Base-by-base conservation (phyloP, 2,113 vertebrate genomes). In the Oceanodroma tethys region DNA sequence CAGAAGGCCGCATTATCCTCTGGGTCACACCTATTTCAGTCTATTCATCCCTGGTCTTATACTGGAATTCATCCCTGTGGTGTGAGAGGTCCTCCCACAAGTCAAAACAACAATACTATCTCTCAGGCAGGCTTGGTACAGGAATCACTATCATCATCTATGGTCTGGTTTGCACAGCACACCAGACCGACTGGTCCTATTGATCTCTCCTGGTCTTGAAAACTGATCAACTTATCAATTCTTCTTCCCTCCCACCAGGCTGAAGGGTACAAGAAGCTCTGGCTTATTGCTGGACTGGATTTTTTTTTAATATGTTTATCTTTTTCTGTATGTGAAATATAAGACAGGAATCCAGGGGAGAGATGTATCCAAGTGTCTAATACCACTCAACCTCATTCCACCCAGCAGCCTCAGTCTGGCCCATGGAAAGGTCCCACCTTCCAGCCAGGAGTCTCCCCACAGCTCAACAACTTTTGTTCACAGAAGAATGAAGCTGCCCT, bases 1-100 rank as follows among this genome's bases (percentile, higher is more conserved):
- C 84, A 95, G 89, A 81, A 86, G 86, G 90, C 86, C 21, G 29
- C 59, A 90, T 96, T 97, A 95, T 96, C 93, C 72, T 93, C 81
- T 94, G 89, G 95, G 94, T 95, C 81, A 97, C 95, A 88, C 95
- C 96, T 97, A 78, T 75, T 81, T 91, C 59, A 59, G 36, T 38
- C 84, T 88, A 78, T 95, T 97, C 96, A 97, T 91, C 86, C 67
- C 68, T 79, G n/a, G 65, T 67, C 70, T 83, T 91, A 56, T 0
- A 32, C 0, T 78, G 79, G 81, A 81, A 90, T 36, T 89, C 85
- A 94, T 53, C 84, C 75, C 66, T 34, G 19, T 13, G 1, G 47
- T 86, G 86, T 0, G 10, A 85, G 86, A 90, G 66, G 83, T 80
- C 95, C 86, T 96, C 83, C 90, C 81, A 89, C 26, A 6, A 80